Evolutionary conservation across 2,888 invertebrate species (phyloP).

Genomic region (Morinoia aosen): DNA sequence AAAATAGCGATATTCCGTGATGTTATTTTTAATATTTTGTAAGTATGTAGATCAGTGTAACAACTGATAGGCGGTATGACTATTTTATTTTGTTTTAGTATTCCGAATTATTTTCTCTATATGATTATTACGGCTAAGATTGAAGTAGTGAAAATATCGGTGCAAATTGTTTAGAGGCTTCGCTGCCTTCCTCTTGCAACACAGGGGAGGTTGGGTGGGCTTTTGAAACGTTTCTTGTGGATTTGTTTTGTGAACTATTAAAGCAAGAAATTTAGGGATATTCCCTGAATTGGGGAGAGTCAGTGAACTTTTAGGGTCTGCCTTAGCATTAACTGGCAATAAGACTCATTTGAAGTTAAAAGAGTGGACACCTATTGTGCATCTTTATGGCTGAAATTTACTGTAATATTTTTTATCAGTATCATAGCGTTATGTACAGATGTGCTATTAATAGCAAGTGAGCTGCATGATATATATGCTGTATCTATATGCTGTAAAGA

Average conservation of each 20-base stretch:
- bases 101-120: background rate
- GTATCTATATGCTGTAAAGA: conserved; percentile 46
- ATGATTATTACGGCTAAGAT: background rate
- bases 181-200: background rate
- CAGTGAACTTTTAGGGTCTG: background rate
- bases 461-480: conserved; percentile 25
- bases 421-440: background rate
- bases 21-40: background rate
- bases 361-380: background rate
- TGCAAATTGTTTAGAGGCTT: background rate
- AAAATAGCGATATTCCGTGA: background rate
- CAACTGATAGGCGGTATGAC: background rate
- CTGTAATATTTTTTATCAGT: background rate
- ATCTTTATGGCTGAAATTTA: background rate
- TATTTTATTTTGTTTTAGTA: background rate
- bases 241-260: background rate
- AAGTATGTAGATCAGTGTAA: background rate
- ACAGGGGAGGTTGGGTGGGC: background rate
- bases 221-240: background rate
- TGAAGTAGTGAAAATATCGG: background rate
- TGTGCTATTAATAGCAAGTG: background rate
- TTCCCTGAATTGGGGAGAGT: background rate
- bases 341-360: too few relatives aligned
- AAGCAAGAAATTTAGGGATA: background rate
- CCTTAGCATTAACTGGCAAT: background rate